A percentile compares a stretch with the other conserved stretches of the same genome.
Evolutionary conservation across 2,888 invertebrate genomes (phyloP).

Genomic region (Hydrotaea diabolus): DNA sequence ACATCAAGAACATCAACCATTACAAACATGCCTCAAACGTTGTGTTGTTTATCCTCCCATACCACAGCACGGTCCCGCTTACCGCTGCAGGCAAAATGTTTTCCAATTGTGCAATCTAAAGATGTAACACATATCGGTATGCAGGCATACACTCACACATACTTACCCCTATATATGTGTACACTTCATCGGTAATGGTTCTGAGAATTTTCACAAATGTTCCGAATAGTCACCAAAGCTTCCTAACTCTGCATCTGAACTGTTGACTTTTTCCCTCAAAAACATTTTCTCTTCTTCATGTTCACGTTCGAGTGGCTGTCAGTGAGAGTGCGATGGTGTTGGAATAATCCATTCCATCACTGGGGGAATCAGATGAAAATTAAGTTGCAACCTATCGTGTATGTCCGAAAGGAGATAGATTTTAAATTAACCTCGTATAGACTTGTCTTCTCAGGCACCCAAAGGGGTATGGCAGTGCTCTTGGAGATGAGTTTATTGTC

Average conservation of each 20-base stretch:
- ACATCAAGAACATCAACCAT: background rate
- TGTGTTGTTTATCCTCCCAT: slow-evolving; percentile 35
- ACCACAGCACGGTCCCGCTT: background rate
- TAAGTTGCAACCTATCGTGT: slow-evolving; percentile 36
- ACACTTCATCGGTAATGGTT: background rate
- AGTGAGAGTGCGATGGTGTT: background rate
- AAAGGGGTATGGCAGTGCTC: background rate
- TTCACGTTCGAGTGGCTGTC: background rate
- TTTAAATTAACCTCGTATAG: slow-evolving; percentile 40
- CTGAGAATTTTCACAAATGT: slow-evolving; percentile 3
- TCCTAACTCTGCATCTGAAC: background rate
- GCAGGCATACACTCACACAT: background rate
- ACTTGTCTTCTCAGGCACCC: too few relatives aligned
- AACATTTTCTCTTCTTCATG: background rate
- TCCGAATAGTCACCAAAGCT: background rate
- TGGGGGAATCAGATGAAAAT: slow-evolving; percentile 19
- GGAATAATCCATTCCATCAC: background rate
- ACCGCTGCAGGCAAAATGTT: background rate
- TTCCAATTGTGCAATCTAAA: slow-evolving; percentile 7
- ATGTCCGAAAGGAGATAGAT: background rate
- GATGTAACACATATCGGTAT: slow-evolving; percentile 29
- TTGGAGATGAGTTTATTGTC: slow-evolving; percentile 43
- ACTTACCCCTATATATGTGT: background rate
- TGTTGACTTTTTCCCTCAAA: slow-evolving; percentile 9
- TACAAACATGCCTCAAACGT: slow-evolving; percentile 48